A percentile compares a stretch with the other conserved stretches of the same genome.
These are phyloP conservation scores for Eurytoma adleriae DNA, from an alignment of 2,888 invertebrate species.

Conservation along the genomic window DNA sequence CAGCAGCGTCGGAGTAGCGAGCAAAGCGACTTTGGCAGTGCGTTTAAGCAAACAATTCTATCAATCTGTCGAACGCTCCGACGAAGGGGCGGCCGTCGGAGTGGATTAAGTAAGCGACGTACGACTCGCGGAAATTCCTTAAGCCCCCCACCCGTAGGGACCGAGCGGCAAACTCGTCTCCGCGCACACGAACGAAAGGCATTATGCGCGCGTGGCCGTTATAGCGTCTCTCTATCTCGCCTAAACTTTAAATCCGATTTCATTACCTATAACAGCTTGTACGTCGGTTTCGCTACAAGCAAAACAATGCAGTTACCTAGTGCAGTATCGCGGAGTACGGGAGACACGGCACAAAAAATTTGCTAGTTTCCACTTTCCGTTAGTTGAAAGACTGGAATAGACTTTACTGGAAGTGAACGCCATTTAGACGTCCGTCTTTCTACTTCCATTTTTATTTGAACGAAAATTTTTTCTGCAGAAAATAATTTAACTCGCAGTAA, in stretches of 20 bases:
- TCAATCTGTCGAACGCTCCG: constrained; percentile 24
- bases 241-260: constrained; percentile 45
- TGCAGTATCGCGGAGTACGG: not conserved
- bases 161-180: not conserved
- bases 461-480: too few relatives aligned
- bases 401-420: too few relatives aligned
- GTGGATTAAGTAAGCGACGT: not conserved
- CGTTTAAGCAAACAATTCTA: constrained; percentile 38
- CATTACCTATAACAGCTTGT: constrained; percentile 2
- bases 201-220: constrained; percentile 9
- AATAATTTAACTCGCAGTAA: too few relatives aligned
- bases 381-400: too few relatives aligned
- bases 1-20: not conserved
- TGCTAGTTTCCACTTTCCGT: too few relatives aligned
- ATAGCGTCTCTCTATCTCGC: constrained; percentile 9
- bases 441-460: too few relatives aligned
- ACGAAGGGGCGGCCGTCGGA: not conserved
- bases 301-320: not conserved
- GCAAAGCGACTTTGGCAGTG: not conserved
- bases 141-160: not conserved
- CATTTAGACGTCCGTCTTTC: too few relatives aligned
- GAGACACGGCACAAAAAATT: too few relatives aligned
- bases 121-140: constrained; percentile 22
- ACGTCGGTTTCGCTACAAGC: constrained; percentile 1
- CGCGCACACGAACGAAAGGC: not conserved